Percentiles rank a stretch among this genome's conserved stretches.
Conservation (phyloP, 2,888 invertebrate genomes). For the Taphrorychus bicolor region DNA sequence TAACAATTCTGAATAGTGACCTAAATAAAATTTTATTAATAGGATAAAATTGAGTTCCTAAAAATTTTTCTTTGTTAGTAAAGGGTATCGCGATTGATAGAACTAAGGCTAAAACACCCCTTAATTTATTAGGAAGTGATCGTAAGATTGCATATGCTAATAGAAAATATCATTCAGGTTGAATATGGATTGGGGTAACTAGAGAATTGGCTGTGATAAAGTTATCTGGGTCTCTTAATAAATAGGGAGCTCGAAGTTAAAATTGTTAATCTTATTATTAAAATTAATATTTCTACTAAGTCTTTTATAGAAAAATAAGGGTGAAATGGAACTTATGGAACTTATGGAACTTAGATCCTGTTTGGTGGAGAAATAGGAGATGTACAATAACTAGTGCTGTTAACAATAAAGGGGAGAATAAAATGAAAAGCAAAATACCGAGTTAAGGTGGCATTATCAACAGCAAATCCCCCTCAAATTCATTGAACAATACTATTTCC, state of each 20-base stretch:
- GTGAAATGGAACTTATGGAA: slow-evolving; percentile 74
- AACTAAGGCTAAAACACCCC: too few species aligned
- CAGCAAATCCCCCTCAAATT: too few species aligned
- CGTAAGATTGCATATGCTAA: neutral
- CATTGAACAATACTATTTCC: too few species aligned
- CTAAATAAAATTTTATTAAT: slow-evolving; percentile 70
- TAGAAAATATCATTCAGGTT: neutral
- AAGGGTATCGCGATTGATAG: too few species aligned
- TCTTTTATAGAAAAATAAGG: slow-evolving; percentile 73
- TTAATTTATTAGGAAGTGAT: too few species aligned
- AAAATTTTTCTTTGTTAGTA: neutral
- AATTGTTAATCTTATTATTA: slow-evolving; percentile 63
- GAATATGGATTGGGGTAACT: slow-evolving; percentile 60
- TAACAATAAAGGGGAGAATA: slow-evolving; percentile 73
- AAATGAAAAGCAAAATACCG: slow-evolving; percentile 81
- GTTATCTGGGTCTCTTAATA: slow-evolving; percentile 76
- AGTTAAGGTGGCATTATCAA: slow-evolving; percentile 76
- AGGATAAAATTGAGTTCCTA: slow-evolving; percentile 53
- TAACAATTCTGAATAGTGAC: slow-evolving; percentile 63
- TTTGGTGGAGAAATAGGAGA: slow-evolving; percentile 70
- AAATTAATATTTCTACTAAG: slow-evolving; percentile 66
- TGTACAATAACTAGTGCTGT: slow-evolving; percentile 69
- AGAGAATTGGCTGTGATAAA: slow-evolving; percentile 76
- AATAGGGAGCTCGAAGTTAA: slow-evolving; percentile 65
- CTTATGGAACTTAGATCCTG: slow-evolving; percentile 72